These are phyloP conservation scores for Protosalanx chinensis DNA, from an alignment of 2,797 vertebrate genomes.

Conservation along the genomic window DNA sequence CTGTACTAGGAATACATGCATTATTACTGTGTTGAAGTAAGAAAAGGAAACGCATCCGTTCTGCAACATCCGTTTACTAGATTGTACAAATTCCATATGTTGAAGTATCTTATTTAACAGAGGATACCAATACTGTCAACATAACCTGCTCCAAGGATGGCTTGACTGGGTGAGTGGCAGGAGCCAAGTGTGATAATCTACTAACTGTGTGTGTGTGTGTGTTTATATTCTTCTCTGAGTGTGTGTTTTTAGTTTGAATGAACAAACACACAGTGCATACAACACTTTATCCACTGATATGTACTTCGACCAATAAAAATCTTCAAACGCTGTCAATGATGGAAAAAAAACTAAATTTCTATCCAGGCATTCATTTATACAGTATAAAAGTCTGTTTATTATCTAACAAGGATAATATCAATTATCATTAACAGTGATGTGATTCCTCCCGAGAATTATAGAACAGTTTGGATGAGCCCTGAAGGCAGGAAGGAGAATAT, in stretches of 20 bases:
- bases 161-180: neutral
- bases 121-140: conserved; percentile 54
- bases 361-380: conserved; percentile 44
- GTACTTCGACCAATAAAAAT: conserved; percentile 48
- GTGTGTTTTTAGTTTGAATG: conserved; percentile 46
- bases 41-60: conserved; percentile 13
- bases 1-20: neutral
- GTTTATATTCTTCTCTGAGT: conserved; percentile 5
- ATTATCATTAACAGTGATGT: conserved; percentile 43
- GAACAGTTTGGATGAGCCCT: conserved; percentile 48
- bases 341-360: conserved; percentile 17
- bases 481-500: conserved; percentile 42
- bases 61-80: conserved; percentile 55
- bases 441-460: conserved; percentile 36
- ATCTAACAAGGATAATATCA: too few species aligned
- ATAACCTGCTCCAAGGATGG: conserved; percentile 49
- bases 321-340: conserved; percentile 56
- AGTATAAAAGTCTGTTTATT: conserved; percentile 23
- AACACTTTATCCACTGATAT: conserved; percentile 52
- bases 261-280: conserved; percentile 39
- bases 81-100: conserved; percentile 60
- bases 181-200: conserved; percentile 30
- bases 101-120: conserved; percentile 54
- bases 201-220: conserved; percentile 25
- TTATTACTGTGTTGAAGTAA: conserved; percentile 21